Evolutionary conservation across 1,140 invertebrate species (phyloP).

Genomic region (Apis dorsata): DNA sequence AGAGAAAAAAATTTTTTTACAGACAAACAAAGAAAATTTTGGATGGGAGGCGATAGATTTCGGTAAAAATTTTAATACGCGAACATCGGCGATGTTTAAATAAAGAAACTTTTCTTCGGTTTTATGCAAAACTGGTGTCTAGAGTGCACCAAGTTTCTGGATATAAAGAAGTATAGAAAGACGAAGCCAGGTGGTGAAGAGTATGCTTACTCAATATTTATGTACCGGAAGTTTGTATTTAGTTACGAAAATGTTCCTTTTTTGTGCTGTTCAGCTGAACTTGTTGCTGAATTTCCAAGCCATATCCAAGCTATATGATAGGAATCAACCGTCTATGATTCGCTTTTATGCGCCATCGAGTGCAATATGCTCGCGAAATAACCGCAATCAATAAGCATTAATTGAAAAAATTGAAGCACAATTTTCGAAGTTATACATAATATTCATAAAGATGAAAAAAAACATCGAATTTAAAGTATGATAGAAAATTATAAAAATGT

Average conservation of each 20-base stretch:
- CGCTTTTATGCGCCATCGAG: background rate
- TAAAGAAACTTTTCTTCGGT: slow-evolving; percentile 52
- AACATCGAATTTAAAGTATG: background rate
- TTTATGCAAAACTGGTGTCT: slow-evolving; percentile 57
- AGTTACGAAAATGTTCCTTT: slow-evolving; percentile 14
- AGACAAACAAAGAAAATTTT: background rate
- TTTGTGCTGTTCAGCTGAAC: slow-evolving; percentile 37
- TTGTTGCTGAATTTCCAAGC: slow-evolving; percentile 49
- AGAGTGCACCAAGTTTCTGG: slow-evolving; percentile 49
- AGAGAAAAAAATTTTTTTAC: background rate
- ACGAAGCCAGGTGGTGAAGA: slow-evolving; percentile 42
- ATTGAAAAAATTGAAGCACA: background rate
- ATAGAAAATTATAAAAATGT: background rate
- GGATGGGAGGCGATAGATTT: background rate
- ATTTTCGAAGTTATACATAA: background rate
- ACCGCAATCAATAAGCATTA: background rate
- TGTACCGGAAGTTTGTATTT: slow-evolving; percentile 46
- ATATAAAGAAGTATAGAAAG: slow-evolving; percentile 52
- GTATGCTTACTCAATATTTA: slow-evolving; percentile 61
- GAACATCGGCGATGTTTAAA: slow-evolving; percentile 51
- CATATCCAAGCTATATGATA: background rate
- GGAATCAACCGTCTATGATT: slow-evolving; percentile 5
- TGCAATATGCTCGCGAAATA: background rate
- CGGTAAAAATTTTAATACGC: slow-evolving; percentile 54
- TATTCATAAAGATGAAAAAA: background rate